These are phyloP conservation scores for Mustela erminea DNA, from an alignment of 2,797 vertebrate species.

Conservation along the genomic window DNA sequence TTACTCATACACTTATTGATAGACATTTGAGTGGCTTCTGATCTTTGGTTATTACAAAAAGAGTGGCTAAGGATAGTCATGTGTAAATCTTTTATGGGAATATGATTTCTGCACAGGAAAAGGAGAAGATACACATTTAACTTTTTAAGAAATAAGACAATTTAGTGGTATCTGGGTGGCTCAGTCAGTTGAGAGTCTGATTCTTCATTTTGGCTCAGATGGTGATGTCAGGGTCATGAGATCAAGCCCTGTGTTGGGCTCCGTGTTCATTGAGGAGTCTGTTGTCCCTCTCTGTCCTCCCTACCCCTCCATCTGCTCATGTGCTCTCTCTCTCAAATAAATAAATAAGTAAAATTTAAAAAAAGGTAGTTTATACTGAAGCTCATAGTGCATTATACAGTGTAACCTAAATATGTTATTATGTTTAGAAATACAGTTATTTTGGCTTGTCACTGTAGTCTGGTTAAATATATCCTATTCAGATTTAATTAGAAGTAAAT, in stretches of 20 bases:
- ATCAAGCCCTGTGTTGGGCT: not conserved
- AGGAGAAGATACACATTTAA: not conserved
- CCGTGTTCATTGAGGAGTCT: fast-evolving
- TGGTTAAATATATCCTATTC: not conserved
- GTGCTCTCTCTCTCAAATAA: not conserved
- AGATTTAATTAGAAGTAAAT: not conserved
- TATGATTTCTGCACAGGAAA: not conserved
- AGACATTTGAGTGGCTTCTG: not conserved
- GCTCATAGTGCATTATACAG: not conserved
- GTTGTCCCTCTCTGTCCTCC: not conserved
- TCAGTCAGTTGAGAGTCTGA: not conserved
- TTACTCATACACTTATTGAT: not conserved
- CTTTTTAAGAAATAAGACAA: not conserved
- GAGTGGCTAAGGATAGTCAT: not conserved
- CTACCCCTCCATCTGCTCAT: not conserved
- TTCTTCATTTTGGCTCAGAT: not conserved
- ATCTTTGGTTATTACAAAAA: not conserved
- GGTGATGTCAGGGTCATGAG: not conserved
- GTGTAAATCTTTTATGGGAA: not conserved
- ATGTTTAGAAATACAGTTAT: not conserved
- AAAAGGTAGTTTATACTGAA: not conserved
- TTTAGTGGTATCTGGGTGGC: not conserved
- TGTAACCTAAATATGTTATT: not conserved
- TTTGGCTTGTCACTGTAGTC: not conserved
- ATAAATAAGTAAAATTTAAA: not conserved